These are phyloP conservation scores for Phengaris alcon DNA, from an alignment of 2,888 invertebrate species.

Conservation along the genomic window DNA sequence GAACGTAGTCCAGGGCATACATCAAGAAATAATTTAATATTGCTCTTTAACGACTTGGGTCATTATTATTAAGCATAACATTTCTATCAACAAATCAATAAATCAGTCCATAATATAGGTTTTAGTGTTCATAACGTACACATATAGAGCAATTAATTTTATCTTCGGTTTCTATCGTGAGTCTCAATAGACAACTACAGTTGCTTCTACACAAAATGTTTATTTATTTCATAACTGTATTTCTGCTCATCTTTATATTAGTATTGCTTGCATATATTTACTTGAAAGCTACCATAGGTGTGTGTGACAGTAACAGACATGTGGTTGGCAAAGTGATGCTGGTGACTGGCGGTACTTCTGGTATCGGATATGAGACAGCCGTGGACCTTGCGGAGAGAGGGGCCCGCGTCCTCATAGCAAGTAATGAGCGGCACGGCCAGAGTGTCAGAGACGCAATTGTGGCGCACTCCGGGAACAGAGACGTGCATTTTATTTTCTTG, in stretches of 20 bases:
- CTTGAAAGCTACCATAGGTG: slow-evolving; percentile 35
- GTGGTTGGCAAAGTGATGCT: slow-evolving; percentile 86
- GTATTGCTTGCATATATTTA: slow-evolving; percentile 32
- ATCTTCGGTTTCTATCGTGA: not conserved
- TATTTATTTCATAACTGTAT: not conserved
- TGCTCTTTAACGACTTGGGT: not conserved
- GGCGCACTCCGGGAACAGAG: slow-evolving; percentile 42
- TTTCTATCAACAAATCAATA: not conserved
- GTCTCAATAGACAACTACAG: not conserved
- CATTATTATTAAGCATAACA: not conserved
- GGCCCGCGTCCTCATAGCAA: slow-evolving; percentile 87
- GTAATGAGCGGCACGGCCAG: slow-evolving; percentile 82
- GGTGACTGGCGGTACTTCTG: slow-evolving; percentile 89
- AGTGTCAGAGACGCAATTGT: slow-evolving; percentile 57
- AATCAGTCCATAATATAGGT: not conserved
- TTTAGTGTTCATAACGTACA: not conserved
- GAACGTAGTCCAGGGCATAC: not conserved
- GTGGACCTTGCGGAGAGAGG: slow-evolving; percentile 83
- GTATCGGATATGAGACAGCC: slow-evolving; percentile 87
- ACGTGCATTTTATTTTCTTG: slow-evolving; percentile 57
- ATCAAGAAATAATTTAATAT: not conserved
- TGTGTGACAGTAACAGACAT: slow-evolving; percentile 39
- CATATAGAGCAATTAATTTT: not conserved
- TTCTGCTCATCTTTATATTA: slow-evolving; percentile 28
- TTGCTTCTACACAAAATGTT: not conserved